These are phyloP conservation scores for Atta cephalotes DNA, from an alignment of 1,140 invertebrate genomes.

Conservation along the genomic window DNA sequence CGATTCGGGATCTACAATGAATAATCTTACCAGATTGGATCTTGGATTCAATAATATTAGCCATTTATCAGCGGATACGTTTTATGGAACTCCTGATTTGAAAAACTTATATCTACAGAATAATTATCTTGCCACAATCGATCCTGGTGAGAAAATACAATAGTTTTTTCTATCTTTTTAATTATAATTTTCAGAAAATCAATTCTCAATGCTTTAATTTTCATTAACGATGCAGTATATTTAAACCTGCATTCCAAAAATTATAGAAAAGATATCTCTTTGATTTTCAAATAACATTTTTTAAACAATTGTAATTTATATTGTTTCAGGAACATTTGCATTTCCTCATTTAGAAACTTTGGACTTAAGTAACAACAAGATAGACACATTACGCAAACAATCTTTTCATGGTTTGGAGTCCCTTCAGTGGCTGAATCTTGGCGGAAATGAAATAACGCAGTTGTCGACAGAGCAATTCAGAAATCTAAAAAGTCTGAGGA, in stretches of 20 bases:
- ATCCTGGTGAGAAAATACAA: conserved; percentile 79
- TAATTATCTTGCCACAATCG: conserved; percentile 87
- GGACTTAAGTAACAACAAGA: conserved; percentile 91
- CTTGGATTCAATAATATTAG: conserved; percentile 92
- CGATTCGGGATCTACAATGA: conserved; percentile 75
- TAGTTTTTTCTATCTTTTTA: neutral
- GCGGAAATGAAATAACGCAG: conserved; percentile 91
- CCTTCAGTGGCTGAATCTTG: conserved; percentile 93
- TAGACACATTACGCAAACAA: conserved; percentile 90
- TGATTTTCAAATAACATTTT: neutral
- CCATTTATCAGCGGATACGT: conserved; percentile 89
- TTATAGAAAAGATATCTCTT: neutral
- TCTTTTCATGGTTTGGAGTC: conserved; percentile 91
- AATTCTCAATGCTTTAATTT: neutral
- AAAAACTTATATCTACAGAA: conserved; percentile 89
- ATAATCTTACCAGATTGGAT: conserved; percentile 87
- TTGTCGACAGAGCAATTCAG: conserved; percentile 93
- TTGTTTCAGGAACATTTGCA: conserved; percentile 79
- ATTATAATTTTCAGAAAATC: neutral
- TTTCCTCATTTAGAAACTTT: conserved; percentile 90
- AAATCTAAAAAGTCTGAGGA: conserved; percentile 91
- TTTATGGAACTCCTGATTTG: conserved; percentile 89
- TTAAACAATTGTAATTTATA: neutral
- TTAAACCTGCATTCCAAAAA: neutral
- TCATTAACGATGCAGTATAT: neutral